Percentiles rank a stretch among this genome's conserved stretches.
phyloP scores from a whole-genome alignment of 2,113 vertebrate genomes.

The Tursiops truncatus region DNA sequence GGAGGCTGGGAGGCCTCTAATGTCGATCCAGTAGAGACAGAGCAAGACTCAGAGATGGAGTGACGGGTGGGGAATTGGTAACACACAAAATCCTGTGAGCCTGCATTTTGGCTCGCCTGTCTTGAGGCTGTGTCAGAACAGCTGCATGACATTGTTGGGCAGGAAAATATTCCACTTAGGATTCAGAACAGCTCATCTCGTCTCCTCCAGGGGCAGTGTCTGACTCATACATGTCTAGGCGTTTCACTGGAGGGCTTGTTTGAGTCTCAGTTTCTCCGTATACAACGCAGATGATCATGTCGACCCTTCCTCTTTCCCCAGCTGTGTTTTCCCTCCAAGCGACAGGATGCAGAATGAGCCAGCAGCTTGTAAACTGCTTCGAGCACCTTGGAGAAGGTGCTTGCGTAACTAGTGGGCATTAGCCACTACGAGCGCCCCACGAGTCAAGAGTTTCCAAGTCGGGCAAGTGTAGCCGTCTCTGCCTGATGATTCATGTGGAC shows the following conservation, averaged over 20 bases:
- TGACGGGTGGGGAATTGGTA: not conserved
- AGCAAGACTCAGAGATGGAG: not conserved
- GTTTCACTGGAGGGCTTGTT: not conserved
- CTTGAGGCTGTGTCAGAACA: not conserved
- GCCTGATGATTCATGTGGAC: not conserved
- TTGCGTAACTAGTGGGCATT: not conserved
- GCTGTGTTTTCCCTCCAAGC: not conserved
- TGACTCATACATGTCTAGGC: constrained; percentile 28
- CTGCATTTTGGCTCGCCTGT: not conserved
- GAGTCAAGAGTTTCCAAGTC: constrained; percentile 40
- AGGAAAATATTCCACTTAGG: not conserved
- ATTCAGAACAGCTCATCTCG: not conserved
- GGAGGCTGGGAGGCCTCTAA: not conserved
- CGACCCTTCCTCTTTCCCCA: not conserved
- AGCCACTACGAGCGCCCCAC: not conserved
- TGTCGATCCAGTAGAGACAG: not conserved
- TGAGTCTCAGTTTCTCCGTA: constrained; percentile 30
- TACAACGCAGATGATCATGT: not conserved
- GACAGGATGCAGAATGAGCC: not conserved
- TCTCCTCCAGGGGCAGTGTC: not conserved
- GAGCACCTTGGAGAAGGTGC: not conserved
- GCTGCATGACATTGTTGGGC: not conserved
- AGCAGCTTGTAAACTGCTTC: not conserved
- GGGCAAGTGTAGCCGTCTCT: not conserved
- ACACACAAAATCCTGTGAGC: not conserved